A percentile compares a stretch with the other conserved stretches of the same genome.
phyloP scores from a whole-genome alignment of 2,113 vertebrate genomes.

The Drymodes brunneopygia region DNA sequence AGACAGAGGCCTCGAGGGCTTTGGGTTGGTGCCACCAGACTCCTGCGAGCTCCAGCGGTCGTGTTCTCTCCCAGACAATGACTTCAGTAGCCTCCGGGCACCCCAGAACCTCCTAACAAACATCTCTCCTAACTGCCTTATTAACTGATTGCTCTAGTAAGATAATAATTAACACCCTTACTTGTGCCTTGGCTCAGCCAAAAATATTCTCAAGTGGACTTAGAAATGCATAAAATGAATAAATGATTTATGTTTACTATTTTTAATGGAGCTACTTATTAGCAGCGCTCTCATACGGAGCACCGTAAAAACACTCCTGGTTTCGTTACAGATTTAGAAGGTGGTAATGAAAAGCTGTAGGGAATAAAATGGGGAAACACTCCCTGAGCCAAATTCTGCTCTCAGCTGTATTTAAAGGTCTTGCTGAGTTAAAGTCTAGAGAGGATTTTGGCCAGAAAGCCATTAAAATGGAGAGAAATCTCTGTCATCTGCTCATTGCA shows the following conservation, averaged over 20 bases:
- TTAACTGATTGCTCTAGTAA: conserved; percentile 55
- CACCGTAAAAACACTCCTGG: not conserved
- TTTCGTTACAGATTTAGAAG: conserved; percentile 30
- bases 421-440: not conserved
- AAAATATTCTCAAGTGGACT: conserved; percentile 53
- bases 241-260: conserved; percentile 62
- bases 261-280: conserved; percentile 55
- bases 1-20: conserved; percentile 34
- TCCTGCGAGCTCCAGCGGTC: conserved; percentile 4
- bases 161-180: conserved; percentile 58
- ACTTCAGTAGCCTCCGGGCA: conserved; percentile 58
- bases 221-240: conserved; percentile 52
- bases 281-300: not conserved
- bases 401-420: conserved; percentile 7
- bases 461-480: not conserved
- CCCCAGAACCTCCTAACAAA: conserved; percentile 54
- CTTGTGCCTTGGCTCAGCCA: conserved; percentile 23
- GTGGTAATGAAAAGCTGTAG: conserved; percentile 33
- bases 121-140: conserved; percentile 55
- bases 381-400: conserved; percentile 1
- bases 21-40: conserved; percentile 58
- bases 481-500: not conserved
- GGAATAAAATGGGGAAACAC: not conserved
- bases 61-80: conserved; percentile 61
- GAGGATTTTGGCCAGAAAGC: not conserved